Percentiles rank a stretch among this genome's conserved stretches.
phyloP scores from a whole-genome alignment of 2,888 invertebrate genomes.

The Temnothorax rugatulus region DNA sequence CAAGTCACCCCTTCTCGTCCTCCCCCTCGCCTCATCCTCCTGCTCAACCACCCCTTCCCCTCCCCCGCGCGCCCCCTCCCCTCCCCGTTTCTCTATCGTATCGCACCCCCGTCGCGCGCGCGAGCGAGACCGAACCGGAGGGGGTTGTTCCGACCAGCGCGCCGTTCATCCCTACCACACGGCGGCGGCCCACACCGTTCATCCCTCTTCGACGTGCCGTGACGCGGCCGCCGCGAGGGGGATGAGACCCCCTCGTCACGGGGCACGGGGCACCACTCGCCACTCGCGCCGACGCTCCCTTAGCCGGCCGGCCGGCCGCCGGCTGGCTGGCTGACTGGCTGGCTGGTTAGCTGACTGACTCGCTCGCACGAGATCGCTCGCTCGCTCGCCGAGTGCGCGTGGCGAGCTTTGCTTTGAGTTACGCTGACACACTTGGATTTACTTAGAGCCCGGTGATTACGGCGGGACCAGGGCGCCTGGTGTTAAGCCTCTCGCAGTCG shows the following conservation, averaged over 20 bases:
- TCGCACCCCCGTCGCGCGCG: constrained; percentile 34
- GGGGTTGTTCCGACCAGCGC: constrained; percentile 62
- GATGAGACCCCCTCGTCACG: constrained; percentile 30
- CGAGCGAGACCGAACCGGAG: constrained; percentile 29
- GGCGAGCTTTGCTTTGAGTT: constrained; percentile 51
- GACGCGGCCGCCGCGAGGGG: constrained; percentile 44
- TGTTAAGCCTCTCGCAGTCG: constrained; percentile 41
- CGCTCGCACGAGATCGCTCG: constrained; percentile 24
- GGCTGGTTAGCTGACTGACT: constrained; percentile 38
- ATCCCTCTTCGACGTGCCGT: constrained; percentile 67
- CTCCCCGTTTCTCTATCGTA: not conserved
- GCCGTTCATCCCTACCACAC: constrained; percentile 71
- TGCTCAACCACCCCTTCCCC: not conserved
- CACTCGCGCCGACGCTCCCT: constrained; percentile 40
- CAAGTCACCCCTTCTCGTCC: constrained; percentile 62
- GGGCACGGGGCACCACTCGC: constrained; percentile 33
- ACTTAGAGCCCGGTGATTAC: constrained; percentile 51
- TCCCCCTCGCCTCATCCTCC: not conserved
- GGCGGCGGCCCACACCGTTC: constrained; percentile 52
- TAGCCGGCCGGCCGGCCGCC: constrained; percentile 36
- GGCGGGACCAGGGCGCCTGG: not conserved
- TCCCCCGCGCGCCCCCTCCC: no score
- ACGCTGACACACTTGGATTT: constrained; percentile 53
- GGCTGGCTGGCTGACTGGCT: constrained; percentile 46
- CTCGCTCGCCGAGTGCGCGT: constrained; percentile 40